phyloP scores from a whole-genome alignment of 2,113 vertebrate genomes.

The Patagioenas fasciata region DNA sequence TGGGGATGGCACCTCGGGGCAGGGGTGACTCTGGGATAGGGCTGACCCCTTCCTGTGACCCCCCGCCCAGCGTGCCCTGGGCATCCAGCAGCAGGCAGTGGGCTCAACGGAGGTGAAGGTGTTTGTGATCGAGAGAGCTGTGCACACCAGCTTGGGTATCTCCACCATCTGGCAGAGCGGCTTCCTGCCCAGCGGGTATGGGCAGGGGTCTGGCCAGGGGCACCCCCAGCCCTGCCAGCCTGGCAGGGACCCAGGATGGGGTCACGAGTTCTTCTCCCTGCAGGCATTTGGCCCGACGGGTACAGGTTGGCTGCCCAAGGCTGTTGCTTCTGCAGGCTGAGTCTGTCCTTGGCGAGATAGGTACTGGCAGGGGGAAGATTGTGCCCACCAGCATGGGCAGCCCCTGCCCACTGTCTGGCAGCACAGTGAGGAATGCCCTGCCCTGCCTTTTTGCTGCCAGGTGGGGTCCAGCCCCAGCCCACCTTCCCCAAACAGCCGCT shows the following conservation, averaged over 20 bases:
- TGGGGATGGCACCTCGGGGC: too few relatives aligned
- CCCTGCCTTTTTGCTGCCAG: slow-evolving; percentile 45
- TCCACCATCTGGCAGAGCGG: slow-evolving; percentile 82
- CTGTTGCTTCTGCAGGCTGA: slow-evolving; percentile 76
- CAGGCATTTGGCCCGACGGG: slow-evolving; percentile 82
- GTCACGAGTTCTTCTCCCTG: neutral
- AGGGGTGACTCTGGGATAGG: neutral
- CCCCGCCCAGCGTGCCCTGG: slow-evolving; percentile 70
- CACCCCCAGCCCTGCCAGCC: neutral
- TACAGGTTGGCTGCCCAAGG: slow-evolving; percentile 83
- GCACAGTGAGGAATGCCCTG: neutral
- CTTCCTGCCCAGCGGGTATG: slow-evolving; percentile 87
- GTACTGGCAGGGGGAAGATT: neutral
- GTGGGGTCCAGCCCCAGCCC: slow-evolving; percentile 41
- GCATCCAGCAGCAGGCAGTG: slow-evolving; percentile 73
- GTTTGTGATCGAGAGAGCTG: slow-evolving; percentile 80
- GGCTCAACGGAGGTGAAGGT: slow-evolving; percentile 71
- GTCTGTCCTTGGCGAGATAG: neutral
- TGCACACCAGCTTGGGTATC: slow-evolving; percentile 48
- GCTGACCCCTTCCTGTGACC: neutral
- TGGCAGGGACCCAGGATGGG: neutral
- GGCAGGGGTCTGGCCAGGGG: accelerated
- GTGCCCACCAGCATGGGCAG: neutral
- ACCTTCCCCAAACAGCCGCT: slow-evolving; percentile 78
- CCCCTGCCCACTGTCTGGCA: neutral